Conservation (phyloP, 2,113 vertebrate genomes). For the Xiphophorus hellerii region DNA sequence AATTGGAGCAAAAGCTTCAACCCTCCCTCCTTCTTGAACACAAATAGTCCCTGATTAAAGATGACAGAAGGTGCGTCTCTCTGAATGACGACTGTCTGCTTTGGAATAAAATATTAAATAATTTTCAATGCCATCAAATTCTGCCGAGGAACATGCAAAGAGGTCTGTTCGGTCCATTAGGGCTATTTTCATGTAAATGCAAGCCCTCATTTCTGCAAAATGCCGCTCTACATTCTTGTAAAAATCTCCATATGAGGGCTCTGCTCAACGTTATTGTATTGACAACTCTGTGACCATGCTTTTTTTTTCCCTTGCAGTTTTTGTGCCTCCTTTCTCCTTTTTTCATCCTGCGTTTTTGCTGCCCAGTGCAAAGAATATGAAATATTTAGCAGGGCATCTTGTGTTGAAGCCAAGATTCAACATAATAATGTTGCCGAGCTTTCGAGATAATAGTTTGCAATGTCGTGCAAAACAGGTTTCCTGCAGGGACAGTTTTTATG, state of each 20-base stretch:
- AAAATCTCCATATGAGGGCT: constrained; percentile 48
- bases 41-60: constrained; percentile 29
- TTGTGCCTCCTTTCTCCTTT: constrained; percentile 40
- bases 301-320: constrained; percentile 54
- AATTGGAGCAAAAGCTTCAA: constrained; percentile 7
- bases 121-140: constrained; percentile 57
- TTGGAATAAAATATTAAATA: constrained; percentile 56
- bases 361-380: constrained; percentile 74
- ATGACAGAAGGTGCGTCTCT: constrained; percentile 1
- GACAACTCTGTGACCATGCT: constrained; percentile 65
- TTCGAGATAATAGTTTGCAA: constrained; percentile 68
- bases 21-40: constrained; percentile 5
- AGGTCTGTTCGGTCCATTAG: constrained; percentile 59
- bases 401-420: constrained; percentile 66
- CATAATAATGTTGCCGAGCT: constrained; percentile 66
- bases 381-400: constrained; percentile 80
- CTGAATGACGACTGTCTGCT: constrained; percentile 18
- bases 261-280: constrained; percentile 58
- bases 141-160: constrained; percentile 48
- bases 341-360: constrained; percentile 62
- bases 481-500: constrained; percentile 44
- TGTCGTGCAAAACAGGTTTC: constrained; percentile 65
- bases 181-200: constrained; percentile 59
- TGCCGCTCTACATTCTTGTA: constrained; percentile 33
- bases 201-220: constrained; percentile 46